These are phyloP conservation scores for Tylochromis polylepis DNA, from an alignment of 2,113 vertebrate species.

Conservation along the genomic window DNA sequence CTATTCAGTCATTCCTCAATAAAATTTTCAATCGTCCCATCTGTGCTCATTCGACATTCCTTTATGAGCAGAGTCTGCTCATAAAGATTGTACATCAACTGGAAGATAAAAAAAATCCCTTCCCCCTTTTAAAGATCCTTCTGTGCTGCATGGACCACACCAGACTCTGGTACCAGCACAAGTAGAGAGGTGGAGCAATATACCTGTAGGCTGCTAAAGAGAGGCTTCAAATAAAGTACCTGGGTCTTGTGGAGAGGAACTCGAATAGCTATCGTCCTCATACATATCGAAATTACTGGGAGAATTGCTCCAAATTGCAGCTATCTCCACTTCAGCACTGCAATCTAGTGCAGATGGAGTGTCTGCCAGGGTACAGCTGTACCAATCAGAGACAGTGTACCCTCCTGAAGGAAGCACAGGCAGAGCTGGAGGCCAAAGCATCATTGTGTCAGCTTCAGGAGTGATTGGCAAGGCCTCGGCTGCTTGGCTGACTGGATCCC, in stretches of 20 bases:
- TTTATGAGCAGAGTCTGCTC: constrained; percentile 28
- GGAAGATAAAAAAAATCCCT: constrained; percentile 8
- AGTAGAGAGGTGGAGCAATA: constrained; percentile 3
- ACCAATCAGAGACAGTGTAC: constrained; percentile 38
- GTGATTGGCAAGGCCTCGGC: constrained; percentile 50
- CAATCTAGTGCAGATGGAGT: constrained; percentile 61
- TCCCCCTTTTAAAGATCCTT: background rate
- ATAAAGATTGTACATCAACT: constrained; percentile 17
- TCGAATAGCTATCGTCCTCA: constrained; percentile 46
- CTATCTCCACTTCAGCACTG: constrained; percentile 51
- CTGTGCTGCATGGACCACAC: background rate
- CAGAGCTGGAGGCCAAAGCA: constrained; percentile 8
- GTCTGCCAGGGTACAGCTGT: constrained; percentile 31
- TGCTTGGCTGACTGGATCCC: constrained; percentile 31
- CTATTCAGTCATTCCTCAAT: constrained; percentile 27
- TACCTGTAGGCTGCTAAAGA: constrained; percentile 28
- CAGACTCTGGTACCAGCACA: background rate
- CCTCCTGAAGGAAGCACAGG: constrained; percentile 33
- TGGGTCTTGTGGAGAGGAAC: constrained; percentile 31
- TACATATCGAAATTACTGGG: constrained; percentile 62
- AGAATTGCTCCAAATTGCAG: constrained; percentile 66
- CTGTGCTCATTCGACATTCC: constrained; percentile 30
- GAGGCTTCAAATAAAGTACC: constrained; percentile 49
- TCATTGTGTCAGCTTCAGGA: constrained; percentile 20
- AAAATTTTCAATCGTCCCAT: constrained; percentile 41